These are phyloP conservation scores for Bolborhynchus lineola DNA, from an alignment of 2,113 vertebrate genomes.

Conservation along the genomic window DNA sequence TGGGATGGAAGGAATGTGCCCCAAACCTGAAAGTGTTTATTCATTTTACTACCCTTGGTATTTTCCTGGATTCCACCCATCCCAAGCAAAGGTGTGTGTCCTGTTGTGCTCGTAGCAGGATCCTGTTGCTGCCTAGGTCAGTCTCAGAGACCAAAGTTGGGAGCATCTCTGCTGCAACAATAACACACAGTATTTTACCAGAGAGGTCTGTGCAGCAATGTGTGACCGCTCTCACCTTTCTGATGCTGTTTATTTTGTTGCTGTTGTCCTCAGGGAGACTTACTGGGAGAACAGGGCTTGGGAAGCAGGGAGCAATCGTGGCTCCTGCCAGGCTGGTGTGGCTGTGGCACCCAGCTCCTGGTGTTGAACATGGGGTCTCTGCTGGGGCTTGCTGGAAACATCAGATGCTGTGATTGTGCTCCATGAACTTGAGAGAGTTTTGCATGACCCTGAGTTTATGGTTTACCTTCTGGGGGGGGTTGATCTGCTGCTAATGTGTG, in stretches of 20 bases:
- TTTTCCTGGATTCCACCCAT: neutral
- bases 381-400: neutral
- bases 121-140: neutral
- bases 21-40: neutral
- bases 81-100: neutral
- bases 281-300: neutral
- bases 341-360: neutral
- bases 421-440: neutral
- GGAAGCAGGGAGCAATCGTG: neutral
- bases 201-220: neutral
- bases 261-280: neutral
- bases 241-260: neutral
- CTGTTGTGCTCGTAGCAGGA: neutral
- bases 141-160: neutral
- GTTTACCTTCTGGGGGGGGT: neutral
- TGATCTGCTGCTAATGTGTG: neutral
- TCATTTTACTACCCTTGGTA: neutral
- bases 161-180: neutral
- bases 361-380: rapidly evolving
- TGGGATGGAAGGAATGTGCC: rapidly evolving
- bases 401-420: neutral
- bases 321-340: rapidly evolving
- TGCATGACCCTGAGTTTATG: neutral
- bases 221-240: neutral
- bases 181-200: rapidly evolving